A percentile compares a stretch with the other conserved stretches of the same genome.
Conservation (phyloP, 2,888 invertebrate genomes). For the Hirtodrosophila alboralis region DNA sequence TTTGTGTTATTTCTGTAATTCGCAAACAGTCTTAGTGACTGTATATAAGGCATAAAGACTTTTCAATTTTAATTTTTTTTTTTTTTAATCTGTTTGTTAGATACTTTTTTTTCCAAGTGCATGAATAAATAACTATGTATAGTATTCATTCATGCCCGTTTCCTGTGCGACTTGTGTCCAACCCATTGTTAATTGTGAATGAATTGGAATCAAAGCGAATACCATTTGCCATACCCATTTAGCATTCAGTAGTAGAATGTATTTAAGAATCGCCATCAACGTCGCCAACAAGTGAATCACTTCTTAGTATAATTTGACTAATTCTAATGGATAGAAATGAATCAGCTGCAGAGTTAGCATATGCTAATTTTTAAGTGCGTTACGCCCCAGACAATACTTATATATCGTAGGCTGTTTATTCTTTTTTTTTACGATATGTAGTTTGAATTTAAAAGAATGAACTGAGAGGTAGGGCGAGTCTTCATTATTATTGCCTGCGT, state of each 20-base stretch:
- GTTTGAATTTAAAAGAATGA: constrained; percentile 34
- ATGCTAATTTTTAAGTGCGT: constrained; percentile 64
- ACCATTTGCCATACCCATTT: constrained; percentile 28
- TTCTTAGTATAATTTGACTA: constrained; percentile 72
- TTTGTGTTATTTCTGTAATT: no score
- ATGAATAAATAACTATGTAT: no score
- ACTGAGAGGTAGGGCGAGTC: constrained; percentile 31
- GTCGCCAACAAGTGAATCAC: constrained; percentile 61
- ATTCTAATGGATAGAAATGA: constrained; percentile 71
- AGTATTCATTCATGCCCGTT: constrained; percentile 34
- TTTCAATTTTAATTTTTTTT: no score
- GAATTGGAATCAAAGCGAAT: constrained; percentile 44
- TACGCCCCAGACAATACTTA: constrained; percentile 53
- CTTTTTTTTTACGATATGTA: constrained; percentile 45
- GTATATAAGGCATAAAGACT: no score
- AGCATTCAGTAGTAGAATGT: constrained; percentile 13
- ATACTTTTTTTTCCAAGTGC: no score
- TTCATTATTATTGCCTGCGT: constrained; percentile 29
- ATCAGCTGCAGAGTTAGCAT: constrained; percentile 64
- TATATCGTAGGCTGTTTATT: constrained; percentile 54
- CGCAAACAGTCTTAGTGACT: no score
- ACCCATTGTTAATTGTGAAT: constrained; percentile 56
- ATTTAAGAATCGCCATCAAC: constrained; percentile 12
- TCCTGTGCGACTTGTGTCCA: constrained; percentile 50
- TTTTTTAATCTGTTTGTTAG: background rate